Percentiles rank a stretch among this genome's conserved stretches.
Conservation (phyloP, 2,797 vertebrate species). For the Bryconaethiops microstoma region DNA sequence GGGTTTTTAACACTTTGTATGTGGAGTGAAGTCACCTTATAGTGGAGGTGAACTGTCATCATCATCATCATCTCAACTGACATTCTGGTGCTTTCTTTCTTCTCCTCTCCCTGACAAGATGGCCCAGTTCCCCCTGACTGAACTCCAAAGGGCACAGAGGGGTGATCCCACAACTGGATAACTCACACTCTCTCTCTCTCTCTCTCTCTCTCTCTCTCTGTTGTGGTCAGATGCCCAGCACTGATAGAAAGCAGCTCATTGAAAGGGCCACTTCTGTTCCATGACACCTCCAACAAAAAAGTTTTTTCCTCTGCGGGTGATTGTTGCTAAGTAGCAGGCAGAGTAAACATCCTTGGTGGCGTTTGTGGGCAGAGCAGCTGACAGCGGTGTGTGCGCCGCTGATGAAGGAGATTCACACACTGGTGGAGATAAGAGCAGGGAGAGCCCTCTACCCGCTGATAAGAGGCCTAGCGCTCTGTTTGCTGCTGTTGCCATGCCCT, state of each 20-base stretch:
- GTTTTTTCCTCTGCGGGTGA: constrained; percentile 43
- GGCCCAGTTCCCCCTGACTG: constrained; percentile 50
- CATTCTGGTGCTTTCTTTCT: constrained; percentile 45
- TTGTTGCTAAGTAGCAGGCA: constrained; percentile 57
- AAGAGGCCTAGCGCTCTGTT: constrained; percentile 40
- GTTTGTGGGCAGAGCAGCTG: constrained; percentile 46
- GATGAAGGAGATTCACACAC: constrained; percentile 49
- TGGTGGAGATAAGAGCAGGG: constrained; percentile 51
- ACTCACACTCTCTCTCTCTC: constrained; percentile 4
- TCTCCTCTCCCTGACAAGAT: constrained; percentile 40
- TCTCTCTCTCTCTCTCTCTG: constrained; percentile 50
- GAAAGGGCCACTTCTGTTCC: constrained; percentile 49
- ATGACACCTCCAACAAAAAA: constrained; percentile 60
- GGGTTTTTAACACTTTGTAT: background rate
- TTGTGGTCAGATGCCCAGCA: constrained; percentile 55
- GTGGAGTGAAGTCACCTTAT: constrained; percentile 31
- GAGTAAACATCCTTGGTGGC: constrained; percentile 48
- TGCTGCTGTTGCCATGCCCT: constrained; percentile 43
- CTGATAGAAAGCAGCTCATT: constrained; percentile 43
- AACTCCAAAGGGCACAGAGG: constrained; percentile 33
- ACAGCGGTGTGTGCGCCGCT: constrained; percentile 40
- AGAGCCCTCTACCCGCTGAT: constrained; percentile 41
- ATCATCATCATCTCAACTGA: background rate
- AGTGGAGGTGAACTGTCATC: constrained; percentile 51
- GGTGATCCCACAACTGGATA: constrained; percentile 39